phyloP scores from a whole-genome alignment of 2,888 invertebrate genomes.

The Calliphora vomitoria region DNA sequence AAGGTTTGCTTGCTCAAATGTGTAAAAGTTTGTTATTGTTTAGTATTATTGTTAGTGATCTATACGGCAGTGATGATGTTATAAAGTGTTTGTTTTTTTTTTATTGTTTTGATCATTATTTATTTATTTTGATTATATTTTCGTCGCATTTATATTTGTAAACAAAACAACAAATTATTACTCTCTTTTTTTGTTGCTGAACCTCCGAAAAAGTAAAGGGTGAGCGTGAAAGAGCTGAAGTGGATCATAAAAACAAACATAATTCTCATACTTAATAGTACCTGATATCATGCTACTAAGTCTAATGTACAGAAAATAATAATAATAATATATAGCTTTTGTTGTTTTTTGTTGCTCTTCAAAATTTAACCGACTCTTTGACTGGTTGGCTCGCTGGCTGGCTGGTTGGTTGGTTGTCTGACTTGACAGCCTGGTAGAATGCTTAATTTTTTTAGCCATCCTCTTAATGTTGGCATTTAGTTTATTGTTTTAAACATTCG shows the following conservation, averaged over 20 bases:
- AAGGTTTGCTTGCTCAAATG: background rate
- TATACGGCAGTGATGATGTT: background rate
- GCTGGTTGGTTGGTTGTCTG: background rate
- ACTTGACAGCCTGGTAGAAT: conserved; percentile 15
- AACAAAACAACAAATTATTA: conserved; percentile 30
- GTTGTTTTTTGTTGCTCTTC: conserved; percentile 43
- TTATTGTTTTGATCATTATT: conserved; percentile 21
- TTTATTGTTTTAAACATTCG: conserved; percentile 60
- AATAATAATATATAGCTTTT: conserved; percentile 8
- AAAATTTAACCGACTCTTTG: conserved; percentile 51
- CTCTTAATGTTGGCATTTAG: conserved; percentile 60
- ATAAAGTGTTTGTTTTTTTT: conserved; percentile 1
- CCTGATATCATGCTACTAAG: background rate
- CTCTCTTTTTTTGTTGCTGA: background rate
- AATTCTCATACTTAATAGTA: background rate
- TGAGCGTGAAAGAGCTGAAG: conserved; percentile 11
- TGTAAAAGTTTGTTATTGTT: background rate
- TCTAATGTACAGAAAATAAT: background rate
- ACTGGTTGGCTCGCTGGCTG: conserved; percentile 1
- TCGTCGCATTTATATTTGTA: conserved; percentile 44
- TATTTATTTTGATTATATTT: conserved; percentile 48
- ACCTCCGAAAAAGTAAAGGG: background rate
- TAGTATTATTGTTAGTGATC: background rate
- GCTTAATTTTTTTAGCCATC: conserved; percentile 31
- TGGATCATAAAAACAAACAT: background rate